Evolutionary conservation across 2,113 vertebrate genomes (phyloP), one percentile per base, ranked within the genome.

Genomic region (Aegotheles bennettii): DNA sequence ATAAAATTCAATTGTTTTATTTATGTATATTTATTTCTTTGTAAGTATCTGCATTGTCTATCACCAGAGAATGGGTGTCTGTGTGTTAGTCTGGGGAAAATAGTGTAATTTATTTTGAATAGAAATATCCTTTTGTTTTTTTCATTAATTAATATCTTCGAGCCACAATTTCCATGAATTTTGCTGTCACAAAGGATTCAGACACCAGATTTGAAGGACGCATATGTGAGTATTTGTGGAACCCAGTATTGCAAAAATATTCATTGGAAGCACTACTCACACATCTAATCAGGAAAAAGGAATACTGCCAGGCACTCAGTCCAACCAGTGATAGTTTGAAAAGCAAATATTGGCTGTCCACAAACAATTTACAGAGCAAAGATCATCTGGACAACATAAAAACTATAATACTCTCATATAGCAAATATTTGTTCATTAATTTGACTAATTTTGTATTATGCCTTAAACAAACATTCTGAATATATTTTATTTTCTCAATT

Each of bases 11-110:
- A n/a, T 90, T 78, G 83, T 84, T 89, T 92, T 67, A 92, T 86
- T 92, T 92, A 90, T 93, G 59, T 90, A 80, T 57, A 88, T 90
- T 87, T 91, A 88, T 90, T 86, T 93, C n/a, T 89, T 89, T 84
- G 28, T 68, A 89, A 88, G 45, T 89, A 81, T 88, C 59, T 90
- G 35, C 43, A 74, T 94, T 90, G 68, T 94, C 83, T 92, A 6
- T 33, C 60, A 90, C 26, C 50, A 90, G 68, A 93, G 42, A 83
- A 90, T 0, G 12, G 13, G 29, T 78, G 64, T 86, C 56, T 87
- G 68, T 42, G 19, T 81, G 23, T 89, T 81, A 67, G 33, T 43
- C 59, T 92, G 21, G 14, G 38, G 20, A 87, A 89, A 90, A 82
- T 3, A 70, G 8, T 83, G 11, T 24, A 50, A 92, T 82, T 91